Evolutionary conservation across 2,113 vertebrate species (phyloP), one percentile per base, ranked within the genome.

Genomic region (Microcebus lehilahytsara): DNA sequence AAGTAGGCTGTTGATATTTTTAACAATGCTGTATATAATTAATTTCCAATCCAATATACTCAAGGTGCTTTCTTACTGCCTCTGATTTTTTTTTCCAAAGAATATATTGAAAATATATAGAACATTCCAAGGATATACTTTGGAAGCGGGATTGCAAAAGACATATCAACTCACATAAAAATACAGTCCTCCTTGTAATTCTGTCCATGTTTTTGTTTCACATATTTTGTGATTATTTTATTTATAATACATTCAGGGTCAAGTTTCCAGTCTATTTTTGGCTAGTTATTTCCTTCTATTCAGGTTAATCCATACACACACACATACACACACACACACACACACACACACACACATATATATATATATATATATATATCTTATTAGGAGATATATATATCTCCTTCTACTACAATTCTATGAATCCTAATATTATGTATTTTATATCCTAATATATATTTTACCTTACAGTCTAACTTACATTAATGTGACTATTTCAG

Each of bases 101-200:
- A 56, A 56, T 56, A 56, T 56, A 56, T 56, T 56, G 53, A 56
- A 56, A 56, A 56, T 56, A 56, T 56, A 56, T 56, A 19, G 53
- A 56, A 56, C 19, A 56, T 19, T 56, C 17, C 5, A 84, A 87
- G 22, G 32, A 58, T 66, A 22, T 46, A 64, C 40, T 94, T 94
- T 78, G 85, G 62, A 91, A 96, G 84, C 93, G 90, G 80, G 80
- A 42, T 62, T 42, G 34, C 93, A 97, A 95, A 85, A 34, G 30
- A 46, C 32, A 2, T 80, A 53, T 90, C 78, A 94, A 81, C 22
- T 90, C 49, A 40, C 58, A 91, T 89, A 58, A 96, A 95, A 92
- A 94, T 85, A 88, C 17, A 53, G 30, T 90, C 25, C 25, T 80
- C 30, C n/a, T 78, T 91, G 25, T 34, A 56, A 67, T 60, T 90